Evolutionary conservation across 2,113 vertebrate species (phyloP).

Genomic region (Polyodon spathula): DNA sequence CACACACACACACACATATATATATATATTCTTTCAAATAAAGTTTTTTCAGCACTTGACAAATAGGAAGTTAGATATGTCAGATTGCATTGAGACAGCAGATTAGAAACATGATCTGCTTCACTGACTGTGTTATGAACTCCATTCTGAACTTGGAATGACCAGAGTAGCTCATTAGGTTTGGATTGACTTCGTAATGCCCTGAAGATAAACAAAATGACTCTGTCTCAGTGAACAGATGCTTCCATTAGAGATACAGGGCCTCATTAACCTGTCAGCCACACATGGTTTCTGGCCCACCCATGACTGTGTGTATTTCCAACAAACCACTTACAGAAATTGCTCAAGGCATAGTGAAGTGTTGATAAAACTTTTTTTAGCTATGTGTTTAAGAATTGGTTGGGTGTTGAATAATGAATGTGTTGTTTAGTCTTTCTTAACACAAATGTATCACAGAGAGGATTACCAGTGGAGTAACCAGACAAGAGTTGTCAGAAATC

Average conservation of each 20-base stretch:
- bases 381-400: no score
- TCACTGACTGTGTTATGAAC: slow-evolving; percentile 1
- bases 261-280: slow-evolving; percentile 21
- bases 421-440: no score
- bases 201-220: slow-evolving; percentile 5
- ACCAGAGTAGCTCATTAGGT: slow-evolving; percentile 6
- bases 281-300: slow-evolving; percentile 9
- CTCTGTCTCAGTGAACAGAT: slow-evolving; percentile 10
- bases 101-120: background rate
- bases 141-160: slow-evolving; percentile 7
- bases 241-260: slow-evolving; percentile 6
- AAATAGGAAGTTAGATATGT: background rate
- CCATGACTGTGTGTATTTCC: background rate
- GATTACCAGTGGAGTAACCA: no score
- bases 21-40: no score
- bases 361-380: background rate
- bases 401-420: no score
- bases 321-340: background rate
- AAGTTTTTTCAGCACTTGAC: background rate
- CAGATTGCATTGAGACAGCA: background rate
- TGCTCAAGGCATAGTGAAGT: background rate
- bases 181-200: slow-evolving; percentile 3
- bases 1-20: no score
- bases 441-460: no score
- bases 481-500: no score